Percentiles rank a stretch among this genome's conserved stretches.
Evolutionary conservation across 1,140 invertebrate genomes (phyloP).

Genomic region (Drosophila takahashii): DNA sequence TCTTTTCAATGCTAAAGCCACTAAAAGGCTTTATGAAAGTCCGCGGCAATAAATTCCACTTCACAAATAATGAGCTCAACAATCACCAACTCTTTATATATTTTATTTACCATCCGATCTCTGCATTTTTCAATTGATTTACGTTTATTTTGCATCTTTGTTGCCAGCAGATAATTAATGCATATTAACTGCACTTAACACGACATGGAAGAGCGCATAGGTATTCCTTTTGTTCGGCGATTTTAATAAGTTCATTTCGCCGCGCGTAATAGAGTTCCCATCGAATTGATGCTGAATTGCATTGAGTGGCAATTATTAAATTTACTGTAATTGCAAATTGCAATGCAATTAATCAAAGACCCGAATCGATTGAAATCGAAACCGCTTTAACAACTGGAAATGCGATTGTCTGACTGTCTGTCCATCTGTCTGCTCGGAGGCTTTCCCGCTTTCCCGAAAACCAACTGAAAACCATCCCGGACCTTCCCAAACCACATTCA

Average conservation of each 20-base stretch:
- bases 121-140: background rate
- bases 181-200: slow-evolving; percentile 9
- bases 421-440: background rate
- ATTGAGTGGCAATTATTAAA: slow-evolving; percentile 62
- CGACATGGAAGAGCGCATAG: slow-evolving; percentile 13
- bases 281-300: slow-evolving; percentile 6
- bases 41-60: background rate
- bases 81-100: background rate
- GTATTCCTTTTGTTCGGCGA: slow-evolving; percentile 23
- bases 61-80: background rate
- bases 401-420: slow-evolving; percentile 15
- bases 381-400: slow-evolving; percentile 46
- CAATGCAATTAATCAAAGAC: slow-evolving; percentile 67
- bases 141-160: slow-evolving; percentile 15
- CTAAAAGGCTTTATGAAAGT: too few species aligned
- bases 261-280: slow-evolving; percentile 32
- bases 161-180: slow-evolving; percentile 20
- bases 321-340: slow-evolving; percentile 56
- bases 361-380: slow-evolving; percentile 48
- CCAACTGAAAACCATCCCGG: background rate
- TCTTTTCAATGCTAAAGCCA: background rate
- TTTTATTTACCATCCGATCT: background rate
- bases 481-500: slow-evolving; percentile 4
- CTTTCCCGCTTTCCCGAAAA: background rate
- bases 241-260: slow-evolving; percentile 28